A percentile compares a stretch with the other conserved stretches of the same genome.
Evolutionary conservation across 1,140 invertebrate genomes (phyloP).

Genomic region (Brachionus koreanus): DNA sequence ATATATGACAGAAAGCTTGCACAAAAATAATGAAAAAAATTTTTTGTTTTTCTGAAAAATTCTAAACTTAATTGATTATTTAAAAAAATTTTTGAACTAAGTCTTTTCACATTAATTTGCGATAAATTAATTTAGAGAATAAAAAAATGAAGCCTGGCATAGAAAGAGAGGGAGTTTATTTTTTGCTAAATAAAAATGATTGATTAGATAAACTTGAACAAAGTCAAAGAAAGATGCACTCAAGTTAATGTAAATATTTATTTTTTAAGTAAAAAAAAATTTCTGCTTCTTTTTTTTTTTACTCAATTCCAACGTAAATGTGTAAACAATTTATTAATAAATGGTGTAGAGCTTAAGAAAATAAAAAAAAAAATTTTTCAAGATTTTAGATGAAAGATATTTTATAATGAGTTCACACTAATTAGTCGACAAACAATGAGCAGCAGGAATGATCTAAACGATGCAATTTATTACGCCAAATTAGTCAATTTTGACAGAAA

Average conservation of each 20-base stretch:
- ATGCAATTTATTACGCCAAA: slow-evolving; percentile 36
- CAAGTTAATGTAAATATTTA: neutral
- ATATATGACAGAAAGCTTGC: too few relatives aligned
- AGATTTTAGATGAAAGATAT: neutral
- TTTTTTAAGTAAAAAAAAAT: neutral
- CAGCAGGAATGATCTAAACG: neutral
- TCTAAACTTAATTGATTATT: too few relatives aligned
- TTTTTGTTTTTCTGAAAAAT: too few relatives aligned
- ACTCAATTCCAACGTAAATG: neutral
- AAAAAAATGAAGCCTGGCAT: too few relatives aligned
- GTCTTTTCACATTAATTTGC: too few relatives aligned
- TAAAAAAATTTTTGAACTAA: too few relatives aligned
- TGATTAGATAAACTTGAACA: neutral
- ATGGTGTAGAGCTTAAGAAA: neutral
- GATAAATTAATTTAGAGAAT: too few relatives aligned
- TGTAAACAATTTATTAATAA: neutral
- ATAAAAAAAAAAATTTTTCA: neutral
- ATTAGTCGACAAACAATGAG: neutral
- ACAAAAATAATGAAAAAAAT: too few relatives aligned
- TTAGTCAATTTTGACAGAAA: slow-evolving; percentile 18
- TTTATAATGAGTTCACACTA: neutral
- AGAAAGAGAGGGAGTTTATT: too few relatives aligned
- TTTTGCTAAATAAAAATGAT: too few relatives aligned
- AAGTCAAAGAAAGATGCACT: neutral
- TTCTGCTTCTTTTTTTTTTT: neutral